Conservation (phyloP, 2,888 invertebrate genomes). For the Lithophane leautieri region DNA sequence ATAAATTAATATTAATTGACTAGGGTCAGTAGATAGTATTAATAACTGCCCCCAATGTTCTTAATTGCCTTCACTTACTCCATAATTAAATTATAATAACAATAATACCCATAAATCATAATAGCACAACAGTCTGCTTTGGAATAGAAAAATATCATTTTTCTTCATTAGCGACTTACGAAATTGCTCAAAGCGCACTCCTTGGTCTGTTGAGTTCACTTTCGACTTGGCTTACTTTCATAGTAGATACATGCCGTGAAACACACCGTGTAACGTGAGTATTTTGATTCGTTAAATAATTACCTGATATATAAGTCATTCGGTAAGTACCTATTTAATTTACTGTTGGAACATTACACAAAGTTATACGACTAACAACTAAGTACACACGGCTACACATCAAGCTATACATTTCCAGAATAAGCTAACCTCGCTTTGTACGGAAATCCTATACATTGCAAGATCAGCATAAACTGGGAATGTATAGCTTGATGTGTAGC, state of each 20-base stretch:
- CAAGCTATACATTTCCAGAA: too few species aligned
- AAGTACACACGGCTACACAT: too few species aligned
- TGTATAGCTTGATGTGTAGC: too few species aligned
- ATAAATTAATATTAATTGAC: constrained; percentile 10
- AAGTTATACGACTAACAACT: neutral
- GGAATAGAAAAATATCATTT: neutral
- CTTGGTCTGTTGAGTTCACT: constrained; percentile 37
- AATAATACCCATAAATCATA: constrained; percentile 4
- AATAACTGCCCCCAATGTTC: neutral
- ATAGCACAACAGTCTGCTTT: constrained; percentile 3
- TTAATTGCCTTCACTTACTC: constrained; percentile 15
- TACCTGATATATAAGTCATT: constrained; percentile 16
- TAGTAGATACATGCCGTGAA: too few species aligned
- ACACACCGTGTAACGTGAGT: constrained; percentile 6
- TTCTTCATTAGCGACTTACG: neutral
- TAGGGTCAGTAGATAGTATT: neutral
- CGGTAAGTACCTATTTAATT: too few species aligned
- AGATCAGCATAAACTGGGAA: too few species aligned
- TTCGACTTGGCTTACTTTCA: constrained; percentile 36
- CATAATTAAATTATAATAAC: constrained; percentile 2
- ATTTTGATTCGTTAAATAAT: constrained; percentile 13
- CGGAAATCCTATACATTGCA: too few species aligned
- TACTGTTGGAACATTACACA: neutral
- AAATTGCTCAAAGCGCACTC: neutral
- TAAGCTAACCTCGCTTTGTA: too few species aligned